Evolutionary conservation across 1,140 invertebrate species (phyloP), one percentile per base, ranked within the genome.

Genomic region (Aphaenogaster ashmeadi): DNA sequence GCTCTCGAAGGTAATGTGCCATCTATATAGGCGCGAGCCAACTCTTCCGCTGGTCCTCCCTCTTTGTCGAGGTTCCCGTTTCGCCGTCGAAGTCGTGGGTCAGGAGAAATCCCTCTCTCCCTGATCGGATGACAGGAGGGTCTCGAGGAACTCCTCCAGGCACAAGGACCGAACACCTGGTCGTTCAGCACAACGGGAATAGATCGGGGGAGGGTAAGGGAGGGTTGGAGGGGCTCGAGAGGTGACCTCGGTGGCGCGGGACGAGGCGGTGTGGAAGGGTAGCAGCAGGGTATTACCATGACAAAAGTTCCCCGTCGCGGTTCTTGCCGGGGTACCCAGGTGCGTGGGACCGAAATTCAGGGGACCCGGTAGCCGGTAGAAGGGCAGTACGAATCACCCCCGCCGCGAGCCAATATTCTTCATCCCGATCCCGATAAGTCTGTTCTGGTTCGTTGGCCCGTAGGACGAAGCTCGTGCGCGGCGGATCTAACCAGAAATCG

Each of bases 301-400:
- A 94, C 94, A 94, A 94, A 92, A 77, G 89, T 75, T 90, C 87
- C 92, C 92, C 89, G 89, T 86, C 85, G 88, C 81, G 93, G 86
- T 90, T 91, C 91, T 90, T 36, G 91, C 90, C 81, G 54, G 90
- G 90, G 88, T 80, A 83, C 90, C 94, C 94, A 94, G 94, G 93
- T 94, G 94, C 94, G 94, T 95, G 94, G 94, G 94, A 95, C 94
- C 94, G 89, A 84, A 89, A 79, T 93, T 92, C 88, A 80, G 78
- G 91, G 38, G 93, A 86, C 79, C 91, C 93, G 90, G 93, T 94
- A 94, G 94, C 93, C 75, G 87, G 71, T 83, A 79, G 90, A 64
- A 94, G 93, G 93, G 93, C 93, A 93, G 93, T 93, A 88, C 92
- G 88, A 72, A 85, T 93, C 94, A 94, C 94, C 93, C 94, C 93